Conservation (phyloP, 2,888 invertebrate species). For the Tipula confusa region DNA sequence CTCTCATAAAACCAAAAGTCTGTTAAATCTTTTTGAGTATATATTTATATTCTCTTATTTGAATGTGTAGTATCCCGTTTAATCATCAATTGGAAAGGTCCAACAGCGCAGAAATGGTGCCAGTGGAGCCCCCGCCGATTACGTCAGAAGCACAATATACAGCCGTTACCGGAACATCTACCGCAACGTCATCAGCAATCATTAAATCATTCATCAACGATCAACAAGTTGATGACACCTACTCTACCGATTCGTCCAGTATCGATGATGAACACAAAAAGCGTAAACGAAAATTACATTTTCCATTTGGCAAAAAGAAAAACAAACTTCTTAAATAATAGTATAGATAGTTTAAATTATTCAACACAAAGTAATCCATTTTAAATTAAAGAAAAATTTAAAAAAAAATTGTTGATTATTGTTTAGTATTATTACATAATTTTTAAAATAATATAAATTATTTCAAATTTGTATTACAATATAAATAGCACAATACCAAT, state of each 20-base stretch:
- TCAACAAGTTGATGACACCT: conserved; percentile 37
- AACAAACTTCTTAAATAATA: conserved; percentile 39
- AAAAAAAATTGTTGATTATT: no score
- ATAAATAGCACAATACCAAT: neutral
- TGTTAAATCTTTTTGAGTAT: no score
- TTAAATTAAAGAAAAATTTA: neutral
- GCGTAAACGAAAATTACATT: conserved; percentile 40
- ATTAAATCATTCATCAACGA: conserved; percentile 26
- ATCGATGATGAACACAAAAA: conserved; percentile 40
- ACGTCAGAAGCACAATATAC: conserved; percentile 20
- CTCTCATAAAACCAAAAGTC: no score
- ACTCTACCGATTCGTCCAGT: conserved; percentile 38
- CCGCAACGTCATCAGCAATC: neutral
- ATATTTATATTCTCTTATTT: neutral
- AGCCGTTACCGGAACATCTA: conserved; percentile 27
- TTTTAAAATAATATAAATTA: neutral
- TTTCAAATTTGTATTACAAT: neutral
- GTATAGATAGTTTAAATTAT: conserved; percentile 30
- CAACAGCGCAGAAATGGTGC: conserved; percentile 33
- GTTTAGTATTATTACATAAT: neutral
- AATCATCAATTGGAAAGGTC: neutral
- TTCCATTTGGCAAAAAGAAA: conserved; percentile 41
- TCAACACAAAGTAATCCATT: conserved; percentile 28
- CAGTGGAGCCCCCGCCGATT: conserved; percentile 33
- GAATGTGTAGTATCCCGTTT: neutral